Evolutionary conservation across 1,140 invertebrate species (phyloP).

Genomic region (Heliconius hewitsoni): DNA sequence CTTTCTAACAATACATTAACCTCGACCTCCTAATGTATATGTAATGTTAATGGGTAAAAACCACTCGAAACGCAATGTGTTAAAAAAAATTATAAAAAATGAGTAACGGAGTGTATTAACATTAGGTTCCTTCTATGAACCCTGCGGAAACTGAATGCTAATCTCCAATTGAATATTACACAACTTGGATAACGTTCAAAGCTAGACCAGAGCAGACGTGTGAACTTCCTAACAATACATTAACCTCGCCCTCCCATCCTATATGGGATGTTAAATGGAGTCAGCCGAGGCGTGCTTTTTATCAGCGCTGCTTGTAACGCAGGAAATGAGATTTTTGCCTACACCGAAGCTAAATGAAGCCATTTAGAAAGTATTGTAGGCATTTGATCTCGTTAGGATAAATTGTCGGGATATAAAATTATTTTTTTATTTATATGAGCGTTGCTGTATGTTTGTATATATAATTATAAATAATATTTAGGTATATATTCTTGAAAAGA

Average conservation of each 20-base stretch:
- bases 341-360: constrained; percentile 27
- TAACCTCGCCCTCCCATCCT: not conserved
- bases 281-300: constrained; percentile 31
- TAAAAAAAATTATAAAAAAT: no score
- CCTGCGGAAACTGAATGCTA: not conserved
- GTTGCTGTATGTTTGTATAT: not conserved
- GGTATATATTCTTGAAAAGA: no score
- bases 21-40: no score
- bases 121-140: no score
- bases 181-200: not conserved
- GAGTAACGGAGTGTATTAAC: no score
- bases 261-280: constrained; percentile 34
- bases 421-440: not conserved
- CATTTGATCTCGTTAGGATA: constrained; percentile 18
- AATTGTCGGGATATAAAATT: not conserved
- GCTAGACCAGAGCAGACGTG: constrained; percentile 2
- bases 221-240: constrained; percentile 5
- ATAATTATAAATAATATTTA: no score
- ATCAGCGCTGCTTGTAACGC: constrained; percentile 35
- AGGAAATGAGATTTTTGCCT: constrained; percentile 42
- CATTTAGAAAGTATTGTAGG: constrained; percentile 22
- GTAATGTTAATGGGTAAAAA: no score
- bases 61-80: no score
- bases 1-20: no score
- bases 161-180: not conserved